A percentile compares a stretch with the other conserved stretches of the same genome.
These are phyloP conservation scores for Mionectes olivaceus DNA, from an alignment of 2,797 vertebrate genomes.

Conservation along the genomic window DNA sequence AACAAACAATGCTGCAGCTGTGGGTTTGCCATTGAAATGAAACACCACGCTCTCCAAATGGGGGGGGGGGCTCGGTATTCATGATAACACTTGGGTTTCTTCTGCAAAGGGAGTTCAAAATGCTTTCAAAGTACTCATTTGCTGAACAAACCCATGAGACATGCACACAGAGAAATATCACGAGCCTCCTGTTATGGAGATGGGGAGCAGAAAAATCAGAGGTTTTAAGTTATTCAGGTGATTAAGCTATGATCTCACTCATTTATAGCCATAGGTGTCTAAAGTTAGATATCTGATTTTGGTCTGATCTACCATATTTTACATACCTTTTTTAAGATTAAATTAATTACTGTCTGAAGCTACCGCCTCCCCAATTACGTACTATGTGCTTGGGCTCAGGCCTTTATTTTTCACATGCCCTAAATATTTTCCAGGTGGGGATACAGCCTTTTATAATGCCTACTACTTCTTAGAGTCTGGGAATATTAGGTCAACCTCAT, in stretches of 20 bases:
- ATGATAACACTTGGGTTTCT: not conserved
- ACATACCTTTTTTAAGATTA: not conserved
- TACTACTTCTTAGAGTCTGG: not conserved
- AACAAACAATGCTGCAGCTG: conserved; percentile 43
- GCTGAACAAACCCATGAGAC: not conserved
- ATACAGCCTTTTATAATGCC: not conserved
- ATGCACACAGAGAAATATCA: not conserved
- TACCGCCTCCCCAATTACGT: not conserved
- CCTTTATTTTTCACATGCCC: not conserved
- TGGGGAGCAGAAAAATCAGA: not conserved
- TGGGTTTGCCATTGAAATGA: conserved; percentile 9
- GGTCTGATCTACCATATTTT: not conserved
- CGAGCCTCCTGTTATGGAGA: not conserved
- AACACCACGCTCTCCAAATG: not conserved
- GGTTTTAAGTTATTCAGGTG: not conserved
- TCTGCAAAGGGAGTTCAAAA: not conserved
- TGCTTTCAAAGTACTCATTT: not conserved
- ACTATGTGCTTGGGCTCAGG: not conserved
- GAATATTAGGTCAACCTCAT: not conserved
- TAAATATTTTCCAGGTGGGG: not conserved
- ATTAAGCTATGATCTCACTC: not conserved
- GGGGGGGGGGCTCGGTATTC: not conserved
- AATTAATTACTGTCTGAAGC: not conserved
- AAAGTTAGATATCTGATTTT: not conserved
- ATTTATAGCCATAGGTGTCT: not conserved